Percentiles rank a stretch among this genome's conserved stretches.
Conservation (phyloP, 2,797 vertebrate species). For the Sebastes cheni region DNA sequence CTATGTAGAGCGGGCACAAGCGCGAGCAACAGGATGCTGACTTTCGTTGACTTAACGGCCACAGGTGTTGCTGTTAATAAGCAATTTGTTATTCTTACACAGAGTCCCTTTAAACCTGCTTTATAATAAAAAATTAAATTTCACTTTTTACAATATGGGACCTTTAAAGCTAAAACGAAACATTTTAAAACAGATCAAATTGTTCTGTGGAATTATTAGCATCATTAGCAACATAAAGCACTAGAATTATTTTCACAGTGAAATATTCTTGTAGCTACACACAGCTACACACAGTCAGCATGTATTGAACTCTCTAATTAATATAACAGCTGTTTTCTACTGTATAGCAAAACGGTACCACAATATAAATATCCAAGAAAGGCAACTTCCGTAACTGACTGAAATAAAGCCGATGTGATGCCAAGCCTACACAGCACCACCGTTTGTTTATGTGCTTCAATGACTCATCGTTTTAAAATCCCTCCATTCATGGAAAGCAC, state of each 20-base stretch:
- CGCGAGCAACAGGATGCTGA: too few species aligned
- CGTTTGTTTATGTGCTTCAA: background rate
- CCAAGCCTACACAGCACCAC: background rate
- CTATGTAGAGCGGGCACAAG: too few species aligned
- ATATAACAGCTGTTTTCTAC: background rate
- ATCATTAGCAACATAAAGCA: background rate
- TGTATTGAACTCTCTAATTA: background rate
- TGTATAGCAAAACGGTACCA: background rate
- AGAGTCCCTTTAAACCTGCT: too few species aligned
- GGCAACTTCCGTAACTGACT: background rate
- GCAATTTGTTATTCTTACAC: too few species aligned
- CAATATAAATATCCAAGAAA: background rate
- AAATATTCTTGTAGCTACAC: background rate
- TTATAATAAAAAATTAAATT: rapidly evolving
- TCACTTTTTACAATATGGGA: background rate
- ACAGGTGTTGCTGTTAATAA: too few species aligned
- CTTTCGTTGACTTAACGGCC: too few species aligned
- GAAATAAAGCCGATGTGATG: background rate
- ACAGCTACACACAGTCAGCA: background rate
- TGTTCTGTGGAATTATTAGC: background rate
- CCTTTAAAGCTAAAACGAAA: background rate
- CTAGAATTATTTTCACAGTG: background rate
- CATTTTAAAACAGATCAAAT: background rate
- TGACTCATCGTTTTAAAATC: slow-evolving; percentile 30
- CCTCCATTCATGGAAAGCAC: slow-evolving; percentile 1